Evolutionary conservation across 2,113 vertebrate genomes (phyloP).

Genomic region (Amia ocellicauda): DNA sequence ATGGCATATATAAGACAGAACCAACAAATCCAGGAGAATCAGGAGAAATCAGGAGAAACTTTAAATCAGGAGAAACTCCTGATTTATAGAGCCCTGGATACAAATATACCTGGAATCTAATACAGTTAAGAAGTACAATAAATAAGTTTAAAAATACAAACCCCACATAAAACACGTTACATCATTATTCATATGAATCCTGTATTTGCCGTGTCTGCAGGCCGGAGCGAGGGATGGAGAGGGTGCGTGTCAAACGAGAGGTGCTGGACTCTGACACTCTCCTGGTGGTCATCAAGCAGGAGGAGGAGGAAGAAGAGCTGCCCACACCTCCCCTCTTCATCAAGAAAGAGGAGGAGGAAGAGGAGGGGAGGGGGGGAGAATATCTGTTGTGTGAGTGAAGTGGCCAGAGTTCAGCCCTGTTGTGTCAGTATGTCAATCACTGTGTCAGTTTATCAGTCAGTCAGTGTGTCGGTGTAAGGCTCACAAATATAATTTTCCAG

Average conservation of each 20-base stretch:
- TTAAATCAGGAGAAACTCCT: too few species aligned
- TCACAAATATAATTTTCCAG: too few species aligned
- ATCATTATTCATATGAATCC: too few species aligned
- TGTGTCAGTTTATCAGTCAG: not conserved
- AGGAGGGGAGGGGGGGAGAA: constrained; percentile 7
- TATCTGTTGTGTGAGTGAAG: not conserved
- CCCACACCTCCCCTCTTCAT: not conserved
- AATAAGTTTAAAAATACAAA: too few species aligned
- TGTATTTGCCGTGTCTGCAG: too few species aligned
- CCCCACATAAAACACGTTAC: too few species aligned
- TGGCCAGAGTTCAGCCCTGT: not conserved
- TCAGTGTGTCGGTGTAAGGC: not conserved
- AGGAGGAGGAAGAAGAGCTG: constrained; percentile 11
- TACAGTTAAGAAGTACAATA: too few species aligned
- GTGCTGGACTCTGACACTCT: not conserved
- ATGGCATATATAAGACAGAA: too few species aligned
- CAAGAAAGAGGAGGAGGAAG: constrained; percentile 15
- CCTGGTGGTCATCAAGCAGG: constrained; percentile 16
- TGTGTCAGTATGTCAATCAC: not conserved
- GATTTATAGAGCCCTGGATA: too few species aligned
- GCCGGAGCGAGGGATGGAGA: constrained; percentile 9
- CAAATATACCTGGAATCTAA: too few species aligned
- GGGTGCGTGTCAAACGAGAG: constrained; percentile 8
- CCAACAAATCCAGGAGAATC: too few species aligned
- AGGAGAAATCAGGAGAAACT: too few species aligned